Conservation (phyloP, 2,797 vertebrate species). For the Galago senegalensis region DNA sequence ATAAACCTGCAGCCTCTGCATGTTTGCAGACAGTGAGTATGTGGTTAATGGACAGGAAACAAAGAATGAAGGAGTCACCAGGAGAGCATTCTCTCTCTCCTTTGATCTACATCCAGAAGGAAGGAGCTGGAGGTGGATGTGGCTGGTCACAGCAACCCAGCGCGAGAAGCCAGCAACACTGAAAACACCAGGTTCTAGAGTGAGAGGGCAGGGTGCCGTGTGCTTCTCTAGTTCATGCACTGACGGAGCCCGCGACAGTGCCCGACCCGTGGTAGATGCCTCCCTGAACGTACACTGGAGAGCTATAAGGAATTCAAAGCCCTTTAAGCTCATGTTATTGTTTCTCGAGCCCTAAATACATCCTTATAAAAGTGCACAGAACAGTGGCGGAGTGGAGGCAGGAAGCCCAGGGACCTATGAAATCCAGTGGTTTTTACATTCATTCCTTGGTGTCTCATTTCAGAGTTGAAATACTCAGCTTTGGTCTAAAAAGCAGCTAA, state of each 20-base stretch:
- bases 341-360: not conserved
- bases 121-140: not conserved
- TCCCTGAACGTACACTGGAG: not conserved
- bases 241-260: accelerated
- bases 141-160: not conserved
- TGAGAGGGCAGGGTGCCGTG: not conserved
- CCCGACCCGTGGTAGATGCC: not conserved
- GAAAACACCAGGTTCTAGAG: not conserved
- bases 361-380: not conserved
- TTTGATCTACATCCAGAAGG: not conserved
- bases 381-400: not conserved
- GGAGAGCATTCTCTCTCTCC: not conserved
- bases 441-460: conserved; percentile 54
- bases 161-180: not conserved
- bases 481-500: conserved; percentile 77
- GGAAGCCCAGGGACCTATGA: not conserved
- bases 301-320: not conserved
- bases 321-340: not conserved
- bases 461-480: conserved; percentile 72
- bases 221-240: not conserved
- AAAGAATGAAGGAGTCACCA: not conserved
- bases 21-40: not conserved
- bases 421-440: not conserved
- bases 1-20: not conserved
- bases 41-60: not conserved